phyloP scores from a whole-genome alignment of 1,140 invertebrate species.

The Hycleus phaleratus region DNA sequence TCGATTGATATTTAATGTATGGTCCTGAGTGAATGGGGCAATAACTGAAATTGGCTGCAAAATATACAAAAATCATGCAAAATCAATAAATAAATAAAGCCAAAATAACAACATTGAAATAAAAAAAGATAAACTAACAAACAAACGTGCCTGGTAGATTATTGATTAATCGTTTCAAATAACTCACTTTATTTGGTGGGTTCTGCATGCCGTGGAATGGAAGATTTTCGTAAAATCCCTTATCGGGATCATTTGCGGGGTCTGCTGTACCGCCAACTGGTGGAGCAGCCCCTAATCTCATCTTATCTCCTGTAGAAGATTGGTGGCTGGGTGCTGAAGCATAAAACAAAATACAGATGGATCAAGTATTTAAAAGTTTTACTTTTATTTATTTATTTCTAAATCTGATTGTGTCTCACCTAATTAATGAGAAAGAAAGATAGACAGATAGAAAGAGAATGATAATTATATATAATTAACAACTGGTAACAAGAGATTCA shows the following conservation, averaged over 20 bases:
- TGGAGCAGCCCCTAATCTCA: conserved; percentile 37
- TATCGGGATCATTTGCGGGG: conserved; percentile 45
- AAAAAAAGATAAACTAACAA: conserved; percentile 1
- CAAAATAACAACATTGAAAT: conserved; percentile 14
- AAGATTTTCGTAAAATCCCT: conserved; percentile 85
- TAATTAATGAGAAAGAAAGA: too few species aligned
- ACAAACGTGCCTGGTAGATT: neutral
- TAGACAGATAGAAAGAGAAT: too few species aligned
- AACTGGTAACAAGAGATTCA: too few species aligned
- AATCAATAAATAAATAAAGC: conserved; percentile 14
- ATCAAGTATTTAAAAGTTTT: neutral
- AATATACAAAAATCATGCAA: conserved; percentile 32
- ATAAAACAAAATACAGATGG: conserved; percentile 15
- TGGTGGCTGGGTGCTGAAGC: conserved; percentile 44
- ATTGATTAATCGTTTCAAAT: neutral
- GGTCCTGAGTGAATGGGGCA: conserved; percentile 35
- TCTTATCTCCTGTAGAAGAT: conserved; percentile 46
- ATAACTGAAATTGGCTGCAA: conserved; percentile 41
- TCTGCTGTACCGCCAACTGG: conserved; percentile 39
- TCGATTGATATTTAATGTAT: conserved; percentile 11
- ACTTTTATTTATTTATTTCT: neutral
- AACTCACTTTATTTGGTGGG: conserved; percentile 78
- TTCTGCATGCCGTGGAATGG: conserved; percentile 87
- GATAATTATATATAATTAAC: too few species aligned
- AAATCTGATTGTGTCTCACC: too few species aligned